Evolutionary conservation across 2,888 invertebrate species (phyloP).

Genomic region (Linnaemya tessellans): DNA sequence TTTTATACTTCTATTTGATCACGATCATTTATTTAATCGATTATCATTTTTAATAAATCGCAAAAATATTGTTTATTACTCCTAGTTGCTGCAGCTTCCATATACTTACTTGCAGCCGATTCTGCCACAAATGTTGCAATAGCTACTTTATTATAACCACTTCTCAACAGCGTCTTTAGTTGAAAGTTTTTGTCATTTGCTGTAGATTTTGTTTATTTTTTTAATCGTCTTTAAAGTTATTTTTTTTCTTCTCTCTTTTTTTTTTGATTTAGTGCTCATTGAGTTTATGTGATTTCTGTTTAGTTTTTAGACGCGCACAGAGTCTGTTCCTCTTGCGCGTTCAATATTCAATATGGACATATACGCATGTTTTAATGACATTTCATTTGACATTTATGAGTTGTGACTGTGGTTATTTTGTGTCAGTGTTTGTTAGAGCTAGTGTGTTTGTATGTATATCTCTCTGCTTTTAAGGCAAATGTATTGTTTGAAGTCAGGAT

Average conservation of each 20-base stretch:
- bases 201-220: conserved; percentile 33
- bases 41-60: conserved; percentile 84
- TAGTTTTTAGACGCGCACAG: conserved; percentile 38
- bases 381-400: conserved; percentile 73
- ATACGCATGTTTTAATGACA: conserved; percentile 72
- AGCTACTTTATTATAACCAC: conserved; percentile 73
- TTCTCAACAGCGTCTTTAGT: conserved; percentile 26
- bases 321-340: conserved; percentile 34
- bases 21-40: conserved; percentile 79
- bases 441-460: background rate
- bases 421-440: conserved; percentile 22
- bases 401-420: conserved; percentile 63
- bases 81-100: conserved; percentile 35
- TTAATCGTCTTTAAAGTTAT: conserved; percentile 36
- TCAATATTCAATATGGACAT: conserved; percentile 69
- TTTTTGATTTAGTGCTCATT: conserved; percentile 59
- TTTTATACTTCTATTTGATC: conserved; percentile 47
- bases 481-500: conserved; percentile 53
- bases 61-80: conserved; percentile 71
- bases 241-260: conserved; percentile 1
- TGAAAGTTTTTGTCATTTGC: conserved; percentile 44
- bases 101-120: conserved; percentile 21
- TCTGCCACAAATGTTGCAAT: conserved; percentile 52
- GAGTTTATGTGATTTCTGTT: conserved; percentile 46
- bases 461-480: background rate